Conservation (phyloP, 2,797 vertebrate species). For the Gorsachius magnificus region DNA sequence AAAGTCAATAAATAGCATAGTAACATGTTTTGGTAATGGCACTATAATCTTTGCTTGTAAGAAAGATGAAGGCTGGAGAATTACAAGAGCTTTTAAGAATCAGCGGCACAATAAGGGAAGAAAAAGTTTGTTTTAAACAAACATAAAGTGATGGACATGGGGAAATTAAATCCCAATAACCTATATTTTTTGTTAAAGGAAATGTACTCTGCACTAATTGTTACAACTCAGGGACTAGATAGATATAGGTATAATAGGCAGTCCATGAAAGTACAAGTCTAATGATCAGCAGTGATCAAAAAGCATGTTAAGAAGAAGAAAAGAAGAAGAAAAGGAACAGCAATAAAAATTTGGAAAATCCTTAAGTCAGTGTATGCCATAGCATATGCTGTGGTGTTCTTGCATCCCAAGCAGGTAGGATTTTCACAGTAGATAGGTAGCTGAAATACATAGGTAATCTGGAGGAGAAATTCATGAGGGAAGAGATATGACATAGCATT, state of each 20-base stretch:
- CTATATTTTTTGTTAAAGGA: not conserved
- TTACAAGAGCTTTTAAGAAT: not conserved
- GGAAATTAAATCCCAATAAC: not conserved
- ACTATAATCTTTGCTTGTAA: not conserved
- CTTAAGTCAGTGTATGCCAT: not conserved
- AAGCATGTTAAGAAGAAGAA: not conserved
- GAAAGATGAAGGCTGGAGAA: not conserved
- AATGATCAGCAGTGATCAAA: not conserved
- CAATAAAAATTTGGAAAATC: not conserved
- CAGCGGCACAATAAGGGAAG: not conserved
- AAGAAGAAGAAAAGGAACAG: not conserved
- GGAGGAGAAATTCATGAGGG: not conserved
- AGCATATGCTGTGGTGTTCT: not conserved
- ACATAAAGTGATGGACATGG: accelerated
- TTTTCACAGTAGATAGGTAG: not conserved
- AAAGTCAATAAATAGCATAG: not conserved
- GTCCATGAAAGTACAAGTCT: not conserved
- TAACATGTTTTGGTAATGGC: not conserved
- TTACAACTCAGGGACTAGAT: not conserved
- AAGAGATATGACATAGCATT: not conserved
- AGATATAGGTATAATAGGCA: not conserved
- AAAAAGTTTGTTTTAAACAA: not conserved
- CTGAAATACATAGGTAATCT: not conserved
- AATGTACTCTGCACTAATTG: not conserved
- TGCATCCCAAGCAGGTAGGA: not conserved